phyloP scores from a whole-genome alignment of 2,888 invertebrate genomes.

The Amphipyra berbera region DNA sequence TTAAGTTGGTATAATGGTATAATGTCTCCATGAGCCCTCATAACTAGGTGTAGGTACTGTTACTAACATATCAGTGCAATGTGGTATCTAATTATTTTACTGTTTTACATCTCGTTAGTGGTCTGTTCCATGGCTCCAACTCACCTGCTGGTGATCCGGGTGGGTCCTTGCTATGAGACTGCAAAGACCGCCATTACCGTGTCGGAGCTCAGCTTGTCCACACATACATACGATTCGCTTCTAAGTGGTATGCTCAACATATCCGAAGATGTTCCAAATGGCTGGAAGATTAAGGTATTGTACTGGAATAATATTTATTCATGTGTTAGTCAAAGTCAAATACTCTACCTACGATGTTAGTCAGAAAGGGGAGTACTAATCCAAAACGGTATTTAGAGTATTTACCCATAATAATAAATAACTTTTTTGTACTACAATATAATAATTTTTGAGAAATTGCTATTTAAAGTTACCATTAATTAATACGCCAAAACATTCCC shows the following conservation, averaged over 20 bases:
- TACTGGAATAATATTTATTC: no score
- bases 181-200: conserved; percentile 48
- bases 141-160: conserved; percentile 67
- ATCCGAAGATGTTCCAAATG: conserved; percentile 66
- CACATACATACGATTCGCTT: conserved; percentile 64
- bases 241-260: conserved; percentile 70
- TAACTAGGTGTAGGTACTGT: background rate
- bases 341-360: no score
- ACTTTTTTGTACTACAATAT: no score
- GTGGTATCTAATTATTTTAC: conserved; percentile 10
- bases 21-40: background rate
- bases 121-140: conserved; percentile 60
- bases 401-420: no score
- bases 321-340: no score
- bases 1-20: background rate
- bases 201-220: conserved; percentile 68
- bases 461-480: no score
- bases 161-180: conserved; percentile 65
- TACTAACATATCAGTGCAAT: conserved; percentile 14
- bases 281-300: conserved; percentile 71
- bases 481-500: no score
- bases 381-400: no score
- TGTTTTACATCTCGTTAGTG: conserved; percentile 8
- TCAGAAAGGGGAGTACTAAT: no score
- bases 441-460: no score